Percentiles rank a stretch among this genome's conserved stretches.
These are phyloP conservation scores for Anabacerthia variegaticeps DNA, from an alignment of 2,797 vertebrate species.

Conservation along the genomic window DNA sequence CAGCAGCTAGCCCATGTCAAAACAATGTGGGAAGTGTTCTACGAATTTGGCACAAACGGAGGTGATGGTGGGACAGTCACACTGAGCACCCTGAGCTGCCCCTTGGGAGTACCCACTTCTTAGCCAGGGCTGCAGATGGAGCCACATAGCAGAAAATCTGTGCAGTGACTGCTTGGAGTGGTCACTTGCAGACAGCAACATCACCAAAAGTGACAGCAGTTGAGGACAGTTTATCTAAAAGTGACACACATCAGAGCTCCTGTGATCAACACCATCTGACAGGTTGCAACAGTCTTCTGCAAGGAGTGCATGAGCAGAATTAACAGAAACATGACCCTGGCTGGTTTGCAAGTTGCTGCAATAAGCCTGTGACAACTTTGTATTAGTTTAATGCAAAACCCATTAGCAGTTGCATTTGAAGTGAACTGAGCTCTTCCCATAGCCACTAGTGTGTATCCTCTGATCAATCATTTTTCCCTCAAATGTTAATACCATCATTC, in stretches of 20 bases:
- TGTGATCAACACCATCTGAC: background rate
- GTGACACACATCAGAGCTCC: background rate
- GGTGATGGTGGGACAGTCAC: background rate
- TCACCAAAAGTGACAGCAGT: background rate
- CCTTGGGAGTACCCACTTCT: background rate
- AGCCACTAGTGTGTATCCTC: background rate
- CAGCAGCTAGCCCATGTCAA: background rate
- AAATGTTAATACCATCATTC: background rate
- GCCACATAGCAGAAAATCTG: background rate
- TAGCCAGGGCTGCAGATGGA: rapidly evolving
- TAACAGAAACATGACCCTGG: background rate
- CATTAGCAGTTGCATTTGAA: conserved; percentile 34
- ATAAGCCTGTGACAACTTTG: background rate
- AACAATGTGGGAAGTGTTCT: background rate
- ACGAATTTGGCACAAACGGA: rapidly evolving
- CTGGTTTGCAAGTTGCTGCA: background rate
- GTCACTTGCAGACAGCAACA: background rate
- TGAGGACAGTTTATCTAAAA: background rate
- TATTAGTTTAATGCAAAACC: conserved; percentile 16
- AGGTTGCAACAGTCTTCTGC: background rate
- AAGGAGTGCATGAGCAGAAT: background rate
- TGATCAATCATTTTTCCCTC: background rate
- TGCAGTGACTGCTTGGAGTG: rapidly evolving
- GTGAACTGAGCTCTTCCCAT: background rate
- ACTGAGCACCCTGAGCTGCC: background rate